Base-by-base conservation (phyloP, 2,797 vertebrate species). In the Sebastes trivittatus region DNA sequence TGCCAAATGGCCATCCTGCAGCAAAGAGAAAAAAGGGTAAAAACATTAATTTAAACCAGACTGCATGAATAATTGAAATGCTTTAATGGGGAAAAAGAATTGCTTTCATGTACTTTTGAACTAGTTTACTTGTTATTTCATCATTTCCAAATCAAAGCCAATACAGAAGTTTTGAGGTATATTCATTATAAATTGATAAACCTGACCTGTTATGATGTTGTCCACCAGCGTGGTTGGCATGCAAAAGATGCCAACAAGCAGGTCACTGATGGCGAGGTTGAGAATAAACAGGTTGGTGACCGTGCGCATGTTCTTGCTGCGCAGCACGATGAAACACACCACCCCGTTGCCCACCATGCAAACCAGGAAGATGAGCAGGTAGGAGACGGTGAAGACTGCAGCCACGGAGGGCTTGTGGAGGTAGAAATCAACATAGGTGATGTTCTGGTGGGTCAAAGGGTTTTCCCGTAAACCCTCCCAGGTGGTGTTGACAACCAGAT, bases 241-340 rank as follows among this genome's bases (percentile, higher is more conserved):
- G 89, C 98, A 99, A 90, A 98, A 98, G 90, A 98, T 96, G 29
- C 98, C 98, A 65, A 99, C 96, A 30, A 99, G 94, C 58, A 99
- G 90, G 88, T 99, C 98, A 0, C 98, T 98, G 89, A 98, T 90
- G 1, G 98, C 98, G 34, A 99, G 94, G 91, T 99, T 99, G 81
- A 98, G 94, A 78, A 98, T 98, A 85, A 99, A 98, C 23, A 98
- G 89, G 82, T 98, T 98, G 75, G 97, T 99, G 89, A 99, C 97
- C 0, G 97, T 98, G 23, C 94, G 93, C 97, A 98, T 98, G 36
- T 94, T 97, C 77, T 93, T 96, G 84, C 95, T 97, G 88, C 93
- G 93, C 84, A 97, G 88, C 59, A 98, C 92, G 1, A 96, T 94
- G 74, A 97, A 97, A 65, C 97, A 98, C 62, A 99, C 96, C 65